Evolutionary conservation across 2,888 invertebrate genomes (phyloP).

Genomic region (Calliscelio sp.): DNA sequence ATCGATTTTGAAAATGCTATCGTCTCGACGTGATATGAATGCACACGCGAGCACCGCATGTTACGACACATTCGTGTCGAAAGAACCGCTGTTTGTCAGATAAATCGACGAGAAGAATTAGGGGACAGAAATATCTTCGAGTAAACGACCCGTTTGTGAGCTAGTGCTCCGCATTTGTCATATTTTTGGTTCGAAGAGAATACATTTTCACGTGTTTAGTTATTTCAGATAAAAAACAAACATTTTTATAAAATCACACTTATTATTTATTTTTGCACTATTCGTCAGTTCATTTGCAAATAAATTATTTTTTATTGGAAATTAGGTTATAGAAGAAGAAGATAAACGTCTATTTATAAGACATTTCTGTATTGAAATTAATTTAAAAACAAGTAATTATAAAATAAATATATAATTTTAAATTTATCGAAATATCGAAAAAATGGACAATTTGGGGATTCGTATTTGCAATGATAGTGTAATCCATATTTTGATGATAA

Average conservation of each 20-base stretch:
- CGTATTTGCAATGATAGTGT: neutral
- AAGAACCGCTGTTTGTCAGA: constrained; percentile 63
- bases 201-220: too few relatives aligned
- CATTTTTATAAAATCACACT: too few relatives aligned
- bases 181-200: constrained; percentile 47
- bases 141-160: constrained; percentile 61
- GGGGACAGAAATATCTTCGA: constrained; percentile 68
- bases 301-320: too few relatives aligned
- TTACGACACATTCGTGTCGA: constrained; percentile 54
- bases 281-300: too few relatives aligned
- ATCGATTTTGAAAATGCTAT: constrained; percentile 76
- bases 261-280: too few relatives aligned
- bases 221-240: too few relatives aligned
- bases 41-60: constrained; percentile 67
- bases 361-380: too few relatives aligned
- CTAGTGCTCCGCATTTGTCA: constrained; percentile 48
- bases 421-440: neutral
- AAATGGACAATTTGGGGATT: neutral
- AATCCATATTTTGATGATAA: constrained; percentile 43
- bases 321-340: too few relatives aligned
- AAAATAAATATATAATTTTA: too few relatives aligned
- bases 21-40: constrained; percentile 77
- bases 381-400: too few relatives aligned
- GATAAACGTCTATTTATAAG: too few relatives aligned
- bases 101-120: constrained; percentile 63